phyloP scores from a whole-genome alignment of 1,140 invertebrate genomes.

The Zeugodacus cucurbitae region DNA sequence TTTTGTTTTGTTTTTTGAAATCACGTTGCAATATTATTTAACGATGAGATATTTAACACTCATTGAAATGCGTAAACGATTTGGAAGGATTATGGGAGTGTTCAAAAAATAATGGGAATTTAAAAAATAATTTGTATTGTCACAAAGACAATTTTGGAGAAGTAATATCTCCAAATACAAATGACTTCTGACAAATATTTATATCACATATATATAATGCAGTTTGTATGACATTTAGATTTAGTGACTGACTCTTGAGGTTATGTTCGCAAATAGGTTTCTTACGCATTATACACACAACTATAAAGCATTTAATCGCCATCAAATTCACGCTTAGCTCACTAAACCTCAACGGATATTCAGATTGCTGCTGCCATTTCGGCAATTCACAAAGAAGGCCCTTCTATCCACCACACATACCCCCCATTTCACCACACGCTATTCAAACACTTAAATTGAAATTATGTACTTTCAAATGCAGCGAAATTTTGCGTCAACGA shows the following conservation, averaged over 20 bases:
- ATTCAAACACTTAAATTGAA: slow-evolving; percentile 29
- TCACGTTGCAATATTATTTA: background rate
- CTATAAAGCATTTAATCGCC: background rate
- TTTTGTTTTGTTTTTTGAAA: background rate
- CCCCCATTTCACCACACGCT: background rate
- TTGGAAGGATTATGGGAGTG: no score
- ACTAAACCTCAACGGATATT: background rate
- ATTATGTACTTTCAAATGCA: background rate
- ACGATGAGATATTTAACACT: background rate
- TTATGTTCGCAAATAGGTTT: no score
- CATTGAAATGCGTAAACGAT: background rate
- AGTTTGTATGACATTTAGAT: no score
- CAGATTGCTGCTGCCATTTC: background rate
- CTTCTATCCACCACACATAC: background rate
- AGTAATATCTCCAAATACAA: no score
- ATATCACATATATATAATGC: no score
- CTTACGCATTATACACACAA: no score
- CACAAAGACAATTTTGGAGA: no score
- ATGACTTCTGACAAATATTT: no score
- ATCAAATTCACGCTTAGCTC: background rate
- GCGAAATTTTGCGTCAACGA: background rate
- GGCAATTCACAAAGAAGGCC: background rate
- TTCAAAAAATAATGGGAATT: no score
- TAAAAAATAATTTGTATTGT: no score
- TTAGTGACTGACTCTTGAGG: no score